phyloP scores from a whole-genome alignment of 2,888 invertebrate genomes.

The Agrotis clavis region DNA sequence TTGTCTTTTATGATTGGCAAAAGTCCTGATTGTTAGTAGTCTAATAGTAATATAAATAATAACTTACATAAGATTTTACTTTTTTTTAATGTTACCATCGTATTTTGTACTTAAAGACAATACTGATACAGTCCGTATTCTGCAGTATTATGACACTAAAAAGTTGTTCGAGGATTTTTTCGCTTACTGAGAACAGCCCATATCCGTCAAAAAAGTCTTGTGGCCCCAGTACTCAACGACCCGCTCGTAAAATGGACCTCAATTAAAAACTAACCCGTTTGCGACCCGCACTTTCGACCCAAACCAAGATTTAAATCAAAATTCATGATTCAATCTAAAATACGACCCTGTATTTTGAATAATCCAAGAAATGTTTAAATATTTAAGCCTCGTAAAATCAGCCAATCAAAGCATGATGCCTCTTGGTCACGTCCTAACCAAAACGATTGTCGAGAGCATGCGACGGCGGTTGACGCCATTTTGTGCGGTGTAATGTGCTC shows the following conservation, averaged over 20 bases:
- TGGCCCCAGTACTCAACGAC: conserved; percentile 9
- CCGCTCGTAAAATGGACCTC: neutral
- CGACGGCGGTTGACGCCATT: no score
- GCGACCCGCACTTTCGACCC: neutral
- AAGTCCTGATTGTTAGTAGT: no score
- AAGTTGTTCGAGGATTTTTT: no score
- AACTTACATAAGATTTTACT: no score
- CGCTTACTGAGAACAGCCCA: no score
- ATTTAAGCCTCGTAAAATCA: conserved; percentile 19
- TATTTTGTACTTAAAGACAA: no score
- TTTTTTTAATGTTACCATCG: no score
- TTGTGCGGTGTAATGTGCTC: no score
- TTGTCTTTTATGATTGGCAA: no score
- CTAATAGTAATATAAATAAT: no score
- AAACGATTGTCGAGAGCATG: neutral
- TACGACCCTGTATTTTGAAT: conserved; percentile 19
- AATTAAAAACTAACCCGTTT: neutral
- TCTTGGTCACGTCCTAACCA: neutral
- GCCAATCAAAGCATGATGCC: conserved; percentile 7
- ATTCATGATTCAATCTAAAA: neutral
- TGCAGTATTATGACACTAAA: no score
- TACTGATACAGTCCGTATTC: no score
- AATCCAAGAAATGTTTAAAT: neutral
- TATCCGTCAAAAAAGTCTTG: neutral
- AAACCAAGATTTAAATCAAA: conserved; percentile 4